Conservation (phyloP, 30 jellyfish, hydroid and myxozoan genomes). For the Aurelia aurita region DNA sequence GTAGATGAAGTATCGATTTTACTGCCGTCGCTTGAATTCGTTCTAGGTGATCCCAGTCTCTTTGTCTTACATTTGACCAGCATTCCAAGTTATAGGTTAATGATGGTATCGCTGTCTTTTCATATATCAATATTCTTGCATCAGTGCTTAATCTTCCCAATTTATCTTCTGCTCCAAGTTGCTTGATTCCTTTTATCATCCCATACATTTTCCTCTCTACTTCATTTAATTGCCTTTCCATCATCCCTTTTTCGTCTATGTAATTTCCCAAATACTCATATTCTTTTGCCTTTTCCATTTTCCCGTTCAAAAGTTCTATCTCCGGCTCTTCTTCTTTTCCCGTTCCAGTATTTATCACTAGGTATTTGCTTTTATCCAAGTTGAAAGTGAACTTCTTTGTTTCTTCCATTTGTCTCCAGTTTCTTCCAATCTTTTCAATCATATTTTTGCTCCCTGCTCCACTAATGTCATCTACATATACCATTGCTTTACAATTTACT, state of each 20-base stretch:
- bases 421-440: not conserved
- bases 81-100: too few relatives aligned
- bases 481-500: not conserved
- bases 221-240: slow-evolving; percentile 35
- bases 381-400: not conserved
- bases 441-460: slow-evolving; percentile 1
- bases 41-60: too few relatives aligned
- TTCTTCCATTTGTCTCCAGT: not conserved
- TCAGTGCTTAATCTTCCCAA: slow-evolving; percentile 3
- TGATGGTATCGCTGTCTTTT: slow-evolving; percentile 10
- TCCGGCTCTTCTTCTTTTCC: slow-evolving; percentile 20
- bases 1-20: too few relatives aligned
- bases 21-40: too few relatives aligned
- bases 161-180: too few relatives aligned
- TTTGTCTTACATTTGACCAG: too few relatives aligned
- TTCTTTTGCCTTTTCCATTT: slow-evolving; percentile 12
- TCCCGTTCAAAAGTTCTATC: slow-evolving; percentile 17
- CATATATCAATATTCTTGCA: not conserved
- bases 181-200: slow-evolving; percentile 16
- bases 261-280: slow-evolving; percentile 40
- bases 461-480: slow-evolving; percentile 6
- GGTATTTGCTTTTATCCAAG: slow-evolving; percentile 1
- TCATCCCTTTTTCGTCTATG: slow-evolving; percentile 22
- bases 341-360: slow-evolving; percentile 21
- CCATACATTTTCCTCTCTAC: slow-evolving; percentile 23